Conservation (phyloP, 2,113 vertebrate genomes). For the Halichoeres trimaculatus region DNA sequence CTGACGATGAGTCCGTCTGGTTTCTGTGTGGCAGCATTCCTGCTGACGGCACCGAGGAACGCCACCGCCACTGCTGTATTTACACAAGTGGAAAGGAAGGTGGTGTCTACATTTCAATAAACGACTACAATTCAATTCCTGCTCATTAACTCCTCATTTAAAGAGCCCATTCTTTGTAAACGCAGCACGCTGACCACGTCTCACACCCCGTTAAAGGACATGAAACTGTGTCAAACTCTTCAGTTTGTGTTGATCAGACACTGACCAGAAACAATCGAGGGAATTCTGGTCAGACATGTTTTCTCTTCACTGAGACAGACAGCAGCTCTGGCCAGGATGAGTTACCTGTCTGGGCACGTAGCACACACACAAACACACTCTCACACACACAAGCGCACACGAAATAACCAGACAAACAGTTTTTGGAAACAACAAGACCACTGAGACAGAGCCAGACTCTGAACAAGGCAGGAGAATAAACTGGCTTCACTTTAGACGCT, state of each 20-base stretch:
- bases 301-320: not conserved
- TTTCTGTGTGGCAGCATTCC: conserved; percentile 60
- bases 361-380: conserved; percentile 1
- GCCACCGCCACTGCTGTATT: not conserved
- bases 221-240: too few relatives aligned
- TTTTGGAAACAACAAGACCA: conserved; percentile 2
- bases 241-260: too few relatives aligned
- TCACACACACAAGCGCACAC: not conserved
- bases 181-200: too few relatives aligned
- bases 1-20: not conserved
- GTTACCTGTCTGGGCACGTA: conserved; percentile 39
- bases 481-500: not conserved
- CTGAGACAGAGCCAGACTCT: conserved; percentile 1
- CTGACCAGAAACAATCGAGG: not conserved
- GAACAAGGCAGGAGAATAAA: not conserved
- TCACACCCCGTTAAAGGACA: too few relatives aligned
- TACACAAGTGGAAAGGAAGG: not conserved
- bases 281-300: not conserved
- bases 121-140: conserved; percentile 3
- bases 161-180: too few relatives aligned
- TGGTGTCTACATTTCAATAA: not conserved
- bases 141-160: too few relatives aligned
- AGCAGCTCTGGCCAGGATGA: conserved; percentile 1
- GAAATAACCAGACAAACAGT: too few relatives aligned
- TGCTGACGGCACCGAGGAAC: not conserved